These are phyloP conservation scores for Podiceps cristatus DNA, from an alignment of 2,113 vertebrate genomes.

Conservation along the genomic window DNA sequence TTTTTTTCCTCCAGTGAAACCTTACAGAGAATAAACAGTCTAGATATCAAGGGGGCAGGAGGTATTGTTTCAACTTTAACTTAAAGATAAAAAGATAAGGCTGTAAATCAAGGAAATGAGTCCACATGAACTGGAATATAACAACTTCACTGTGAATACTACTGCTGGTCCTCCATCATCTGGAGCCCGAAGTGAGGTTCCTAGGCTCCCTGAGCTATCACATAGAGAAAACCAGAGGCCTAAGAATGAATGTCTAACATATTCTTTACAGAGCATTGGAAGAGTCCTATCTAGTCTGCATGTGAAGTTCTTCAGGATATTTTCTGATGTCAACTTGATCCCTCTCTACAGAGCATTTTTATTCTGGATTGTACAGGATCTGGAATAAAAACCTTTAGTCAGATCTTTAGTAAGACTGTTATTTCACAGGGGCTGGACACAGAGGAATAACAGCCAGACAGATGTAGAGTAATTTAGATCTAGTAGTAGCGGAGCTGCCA, in stretches of 20 bases:
- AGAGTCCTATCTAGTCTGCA: neutral
- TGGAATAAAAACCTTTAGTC: neutral
- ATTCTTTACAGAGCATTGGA: neutral
- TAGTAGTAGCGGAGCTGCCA: neutral
- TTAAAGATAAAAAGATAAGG: neutral
- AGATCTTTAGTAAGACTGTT: neutral
- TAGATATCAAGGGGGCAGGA: neutral
- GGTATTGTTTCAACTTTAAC: neutral
- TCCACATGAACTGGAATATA: neutral
- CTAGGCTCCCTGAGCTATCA: neutral
- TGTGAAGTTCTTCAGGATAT: neutral
- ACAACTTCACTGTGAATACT: neutral
- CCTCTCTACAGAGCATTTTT: neutral
- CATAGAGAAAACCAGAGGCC: neutral
- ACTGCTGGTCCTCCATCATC: neutral
- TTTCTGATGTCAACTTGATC: neutral
- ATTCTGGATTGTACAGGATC: neutral
- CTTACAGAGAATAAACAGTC: neutral
- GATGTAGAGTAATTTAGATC: neutral
- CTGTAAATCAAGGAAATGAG: neutral
- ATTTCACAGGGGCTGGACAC: neutral
- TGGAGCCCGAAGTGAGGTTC: neutral
- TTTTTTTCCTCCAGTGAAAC: neutral
- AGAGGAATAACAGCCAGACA: neutral
- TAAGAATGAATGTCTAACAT: neutral